Evolutionary conservation across 2,113 vertebrate genomes (phyloP).

Genomic region (Cricetomys ansorgei): DNA sequence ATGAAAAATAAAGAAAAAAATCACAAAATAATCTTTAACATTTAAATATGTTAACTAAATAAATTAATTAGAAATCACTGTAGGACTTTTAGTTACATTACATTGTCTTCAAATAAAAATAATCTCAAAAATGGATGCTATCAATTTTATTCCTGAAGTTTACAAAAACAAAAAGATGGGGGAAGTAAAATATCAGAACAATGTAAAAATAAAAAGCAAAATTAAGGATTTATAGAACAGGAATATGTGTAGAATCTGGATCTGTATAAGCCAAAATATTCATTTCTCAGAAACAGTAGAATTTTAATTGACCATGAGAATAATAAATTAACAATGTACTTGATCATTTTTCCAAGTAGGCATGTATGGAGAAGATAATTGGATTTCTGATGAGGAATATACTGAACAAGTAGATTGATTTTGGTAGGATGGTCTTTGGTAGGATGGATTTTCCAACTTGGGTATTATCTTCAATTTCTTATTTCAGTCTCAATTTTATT

Average conservation of each 20-base stretch:
- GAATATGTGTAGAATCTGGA: background rate
- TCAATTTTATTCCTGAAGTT: background rate
- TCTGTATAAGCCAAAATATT: background rate
- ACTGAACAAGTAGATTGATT: background rate
- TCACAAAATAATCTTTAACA: background rate
- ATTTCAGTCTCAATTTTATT: background rate
- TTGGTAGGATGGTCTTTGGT: background rate
- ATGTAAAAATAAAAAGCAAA: background rate
- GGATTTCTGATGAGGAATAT: background rate
- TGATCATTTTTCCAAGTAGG: background rate
- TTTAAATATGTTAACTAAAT: background rate
- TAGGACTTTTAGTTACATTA: background rate
- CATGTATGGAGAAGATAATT: background rate
- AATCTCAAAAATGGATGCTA: background rate
- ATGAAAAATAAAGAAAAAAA: too few species aligned
- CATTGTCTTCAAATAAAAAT: background rate
- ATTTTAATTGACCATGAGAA: background rate
- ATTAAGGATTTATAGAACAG: background rate
- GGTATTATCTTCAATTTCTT: background rate
- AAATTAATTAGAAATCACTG: background rate
- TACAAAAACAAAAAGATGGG: background rate
- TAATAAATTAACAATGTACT: background rate
- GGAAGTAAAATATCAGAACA: background rate
- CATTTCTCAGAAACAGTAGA: background rate
- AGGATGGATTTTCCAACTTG: background rate